Conservation (phyloP, 2,113 vertebrate genomes). For the Zapornia atra region DNA sequence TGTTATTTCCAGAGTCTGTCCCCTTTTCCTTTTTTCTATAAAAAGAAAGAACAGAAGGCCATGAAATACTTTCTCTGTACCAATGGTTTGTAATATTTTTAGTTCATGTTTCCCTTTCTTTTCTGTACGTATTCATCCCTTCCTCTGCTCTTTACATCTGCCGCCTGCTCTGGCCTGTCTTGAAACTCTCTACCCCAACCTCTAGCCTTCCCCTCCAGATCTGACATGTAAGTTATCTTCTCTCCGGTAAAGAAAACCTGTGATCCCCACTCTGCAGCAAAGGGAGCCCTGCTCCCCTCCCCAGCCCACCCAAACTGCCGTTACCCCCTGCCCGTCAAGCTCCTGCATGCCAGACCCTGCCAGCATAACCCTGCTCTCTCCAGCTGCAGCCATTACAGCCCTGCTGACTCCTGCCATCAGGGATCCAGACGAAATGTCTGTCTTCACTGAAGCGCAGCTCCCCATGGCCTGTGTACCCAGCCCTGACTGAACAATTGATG, state of each 20-base stretch:
- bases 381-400: background rate
- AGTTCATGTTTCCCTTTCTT: background rate
- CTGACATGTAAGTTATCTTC: background rate
- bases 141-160: background rate
- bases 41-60: conserved; percentile 9
- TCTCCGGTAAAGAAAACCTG: background rate
- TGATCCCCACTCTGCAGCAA: background rate
- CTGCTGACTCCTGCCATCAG: fast-evolving
- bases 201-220: background rate
- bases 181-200: background rate
- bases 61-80: background rate
- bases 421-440: fast-evolving
- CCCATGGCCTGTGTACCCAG: background rate
- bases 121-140: background rate
- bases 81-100: conserved; percentile 8
- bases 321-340: background rate
- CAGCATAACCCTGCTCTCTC: fast-evolving
- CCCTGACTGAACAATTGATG: background rate
- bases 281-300: background rate
- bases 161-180: background rate
- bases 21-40: conserved; percentile 5
- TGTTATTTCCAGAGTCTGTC: conserved; percentile 12
- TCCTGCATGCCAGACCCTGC: background rate
- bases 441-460: background rate
- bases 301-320: fast-evolving